Evolutionary conservation across 2,888 invertebrate species (phyloP).

Genomic region (Philaethria dido): DNA sequence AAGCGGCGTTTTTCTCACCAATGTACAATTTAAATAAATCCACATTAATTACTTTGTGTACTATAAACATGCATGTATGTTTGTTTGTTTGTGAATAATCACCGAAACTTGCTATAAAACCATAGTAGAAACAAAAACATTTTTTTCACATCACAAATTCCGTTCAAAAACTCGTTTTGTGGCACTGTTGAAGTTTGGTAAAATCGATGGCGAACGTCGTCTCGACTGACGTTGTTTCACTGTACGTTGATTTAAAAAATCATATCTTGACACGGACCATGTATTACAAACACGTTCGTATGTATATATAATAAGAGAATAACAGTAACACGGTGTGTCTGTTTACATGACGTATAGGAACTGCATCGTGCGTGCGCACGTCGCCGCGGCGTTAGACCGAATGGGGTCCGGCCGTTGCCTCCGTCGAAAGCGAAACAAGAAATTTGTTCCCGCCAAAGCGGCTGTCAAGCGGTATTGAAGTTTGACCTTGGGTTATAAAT

Average conservation of each 20-base stretch:
- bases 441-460: slow-evolving; percentile 42
- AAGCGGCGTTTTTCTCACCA: slow-evolving; percentile 17
- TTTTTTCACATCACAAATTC: slow-evolving; percentile 22
- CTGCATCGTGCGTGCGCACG: slow-evolving; percentile 52
- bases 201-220: slow-evolving; percentile 32
- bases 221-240: no score
- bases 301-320: slow-evolving; percentile 13
- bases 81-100: slow-evolving; percentile 8
- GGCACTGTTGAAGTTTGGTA: slow-evolving; percentile 20
- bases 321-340: slow-evolving; percentile 26
- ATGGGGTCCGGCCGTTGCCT: slow-evolving; percentile 41
- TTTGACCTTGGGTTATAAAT: slow-evolving; percentile 23
- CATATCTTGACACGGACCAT: not conserved
- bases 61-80: not conserved
- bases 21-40: slow-evolving; percentile 13
- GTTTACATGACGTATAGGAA: slow-evolving; percentile 37
- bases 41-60: not conserved
- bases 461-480: slow-evolving; percentile 30
- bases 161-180: slow-evolving; percentile 27
- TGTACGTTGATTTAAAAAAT: not conserved
- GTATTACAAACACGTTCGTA: not conserved
- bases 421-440: slow-evolving; percentile 17
- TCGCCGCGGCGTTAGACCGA: slow-evolving; percentile 45
- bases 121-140: slow-evolving; percentile 31
- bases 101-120: slow-evolving; percentile 33